These are phyloP conservation scores for Aphelenchoides fujianensis DNA, from an alignment of 1,140 invertebrate species.

Conservation along the genomic window DNA sequence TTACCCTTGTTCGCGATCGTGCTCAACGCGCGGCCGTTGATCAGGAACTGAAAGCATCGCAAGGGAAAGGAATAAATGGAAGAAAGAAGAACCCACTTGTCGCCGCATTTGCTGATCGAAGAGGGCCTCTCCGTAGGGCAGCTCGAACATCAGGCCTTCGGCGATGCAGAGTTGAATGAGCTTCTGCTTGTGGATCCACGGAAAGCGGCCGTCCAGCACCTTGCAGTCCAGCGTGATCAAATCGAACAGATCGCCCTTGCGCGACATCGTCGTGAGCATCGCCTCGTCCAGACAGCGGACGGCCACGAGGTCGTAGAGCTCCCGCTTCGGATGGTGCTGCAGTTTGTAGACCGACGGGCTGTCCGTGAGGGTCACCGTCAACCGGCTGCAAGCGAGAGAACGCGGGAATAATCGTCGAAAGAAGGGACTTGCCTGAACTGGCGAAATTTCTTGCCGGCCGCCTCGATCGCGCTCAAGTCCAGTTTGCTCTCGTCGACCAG, in stretches of 20 bases:
- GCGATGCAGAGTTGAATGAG: conserved; percentile 38
- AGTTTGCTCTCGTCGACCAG: conserved; percentile 45
- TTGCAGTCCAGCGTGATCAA: conserved; percentile 33
- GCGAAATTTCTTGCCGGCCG: conserved; percentile 50
- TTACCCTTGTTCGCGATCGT: conserved; percentile 33
- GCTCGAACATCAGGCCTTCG: conserved; percentile 36
- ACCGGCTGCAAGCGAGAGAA: conserved; percentile 38
- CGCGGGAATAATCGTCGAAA: background rate
- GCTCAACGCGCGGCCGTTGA: conserved; percentile 34
- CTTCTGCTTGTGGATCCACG: conserved; percentile 47
- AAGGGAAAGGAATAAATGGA: conserved; percentile 15
- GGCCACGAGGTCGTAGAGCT: conserved; percentile 57
- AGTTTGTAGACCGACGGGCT: conserved; percentile 45
- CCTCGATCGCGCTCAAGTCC: conserved; percentile 44
- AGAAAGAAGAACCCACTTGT: conserved; percentile 34
- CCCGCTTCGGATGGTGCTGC: conserved; percentile 47
- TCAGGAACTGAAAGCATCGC: conserved; percentile 48
- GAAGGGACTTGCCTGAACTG: conserved; percentile 53
- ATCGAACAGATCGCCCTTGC: conserved; percentile 48
- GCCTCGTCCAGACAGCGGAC: conserved; percentile 51
- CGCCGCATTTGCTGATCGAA: conserved; percentile 24
- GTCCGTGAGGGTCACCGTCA: conserved; percentile 55
- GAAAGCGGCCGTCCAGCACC: conserved; percentile 17
- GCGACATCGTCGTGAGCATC: conserved; percentile 51
- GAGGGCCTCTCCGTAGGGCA: conserved; percentile 39